These are phyloP conservation scores for Strigamia transsilvanica DNA, from an alignment of 2,888 invertebrate species.

Conservation along the genomic window DNA sequence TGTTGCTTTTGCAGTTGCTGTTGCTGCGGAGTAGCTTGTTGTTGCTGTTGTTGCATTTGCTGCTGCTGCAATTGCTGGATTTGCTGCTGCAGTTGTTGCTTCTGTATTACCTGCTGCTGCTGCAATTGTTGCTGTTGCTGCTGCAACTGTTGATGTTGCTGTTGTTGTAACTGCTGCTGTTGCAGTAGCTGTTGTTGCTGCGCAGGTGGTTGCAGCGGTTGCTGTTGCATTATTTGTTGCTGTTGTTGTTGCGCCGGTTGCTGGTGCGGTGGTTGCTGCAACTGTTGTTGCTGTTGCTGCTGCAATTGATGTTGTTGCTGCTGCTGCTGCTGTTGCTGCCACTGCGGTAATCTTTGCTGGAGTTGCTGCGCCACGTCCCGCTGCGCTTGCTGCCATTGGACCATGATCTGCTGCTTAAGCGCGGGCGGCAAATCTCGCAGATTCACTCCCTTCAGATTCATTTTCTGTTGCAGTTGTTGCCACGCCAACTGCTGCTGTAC, in stretches of 20 bases:
- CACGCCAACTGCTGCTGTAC: slow-evolving; percentile 35
- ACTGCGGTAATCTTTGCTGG: slow-evolving; percentile 76
- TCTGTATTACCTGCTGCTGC: slow-evolving; percentile 51
- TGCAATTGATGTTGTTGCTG: slow-evolving; percentile 56
- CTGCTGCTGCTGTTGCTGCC: slow-evolving; percentile 69
- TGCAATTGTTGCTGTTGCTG: slow-evolving; percentile 57
- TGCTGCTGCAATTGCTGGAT: slow-evolving; percentile 57
- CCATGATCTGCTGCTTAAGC: slow-evolving; percentile 24
- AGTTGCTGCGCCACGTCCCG: slow-evolving; percentile 70
- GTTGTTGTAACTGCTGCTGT: slow-evolving; percentile 58
- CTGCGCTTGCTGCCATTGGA: slow-evolving; percentile 33
- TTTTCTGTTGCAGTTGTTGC: slow-evolving; percentile 52
- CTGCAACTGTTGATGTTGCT: slow-evolving; percentile 55
- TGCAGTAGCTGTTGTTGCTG: slow-evolving; percentile 67
- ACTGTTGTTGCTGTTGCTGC: slow-evolving; percentile 53
- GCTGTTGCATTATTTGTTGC: slow-evolving; percentile 63
- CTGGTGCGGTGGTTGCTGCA: slow-evolving; percentile 57
- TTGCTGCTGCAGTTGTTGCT: slow-evolving; percentile 57
- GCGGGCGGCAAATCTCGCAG: slow-evolving; percentile 29
- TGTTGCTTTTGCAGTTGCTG: slow-evolving; percentile 60
- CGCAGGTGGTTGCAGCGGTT: slow-evolving; percentile 50
- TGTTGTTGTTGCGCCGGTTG: slow-evolving; percentile 58
- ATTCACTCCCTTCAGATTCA: slow-evolving; percentile 24
- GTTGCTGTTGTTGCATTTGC: slow-evolving; percentile 26
- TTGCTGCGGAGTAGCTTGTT: slow-evolving; percentile 57